phyloP scores from a whole-genome alignment of 1,140 invertebrate species.

The Trichoplusia ni region DNA sequence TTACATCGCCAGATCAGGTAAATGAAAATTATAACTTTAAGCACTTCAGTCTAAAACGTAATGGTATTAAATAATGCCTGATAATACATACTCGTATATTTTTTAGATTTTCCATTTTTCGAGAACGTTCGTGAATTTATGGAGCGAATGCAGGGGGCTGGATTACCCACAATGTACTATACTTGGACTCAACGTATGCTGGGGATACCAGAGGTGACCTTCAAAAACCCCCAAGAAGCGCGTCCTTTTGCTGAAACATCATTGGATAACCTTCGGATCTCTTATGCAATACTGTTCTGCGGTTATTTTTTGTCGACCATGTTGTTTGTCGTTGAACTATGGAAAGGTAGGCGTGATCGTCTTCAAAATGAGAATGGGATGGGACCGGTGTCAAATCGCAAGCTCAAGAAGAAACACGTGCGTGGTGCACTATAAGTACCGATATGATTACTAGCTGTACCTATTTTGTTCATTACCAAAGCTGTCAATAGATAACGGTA shows the following conservation, averaged over 20 bases:
- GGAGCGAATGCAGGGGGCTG: conserved; percentile 35
- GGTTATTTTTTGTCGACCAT: conserved; percentile 29
- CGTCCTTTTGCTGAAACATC: conserved; percentile 24
- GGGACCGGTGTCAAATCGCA: too few species aligned
- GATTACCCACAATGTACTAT: conserved; percentile 40
- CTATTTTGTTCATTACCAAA: too few species aligned
- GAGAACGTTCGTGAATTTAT: conserved; percentile 24
- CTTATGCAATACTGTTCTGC: conserved; percentile 28
- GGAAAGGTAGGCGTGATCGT: conserved; percentile 4
- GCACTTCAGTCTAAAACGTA: neutral
- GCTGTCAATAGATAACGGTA: too few species aligned
- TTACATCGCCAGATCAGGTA: conserved; percentile 39
- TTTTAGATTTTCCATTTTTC: conserved; percentile 41
- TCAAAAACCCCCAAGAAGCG: conserved; percentile 11
- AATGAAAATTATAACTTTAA: neutral
- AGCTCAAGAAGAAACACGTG: too few species aligned
- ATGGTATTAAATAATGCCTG: neutral
- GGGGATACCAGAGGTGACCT: neutral
- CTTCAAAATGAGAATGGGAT: too few species aligned
- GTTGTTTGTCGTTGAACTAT: conserved; percentile 34
- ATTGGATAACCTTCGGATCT: conserved; percentile 28
- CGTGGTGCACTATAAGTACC: too few species aligned
- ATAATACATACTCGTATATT: neutral
- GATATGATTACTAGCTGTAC: too few species aligned
- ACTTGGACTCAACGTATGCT: conserved; percentile 34